Evolutionary conservation across 2,888 invertebrate species (phyloP), one percentile per base, ranked within the genome.

Genomic region (Smittia aterrima): DNA sequence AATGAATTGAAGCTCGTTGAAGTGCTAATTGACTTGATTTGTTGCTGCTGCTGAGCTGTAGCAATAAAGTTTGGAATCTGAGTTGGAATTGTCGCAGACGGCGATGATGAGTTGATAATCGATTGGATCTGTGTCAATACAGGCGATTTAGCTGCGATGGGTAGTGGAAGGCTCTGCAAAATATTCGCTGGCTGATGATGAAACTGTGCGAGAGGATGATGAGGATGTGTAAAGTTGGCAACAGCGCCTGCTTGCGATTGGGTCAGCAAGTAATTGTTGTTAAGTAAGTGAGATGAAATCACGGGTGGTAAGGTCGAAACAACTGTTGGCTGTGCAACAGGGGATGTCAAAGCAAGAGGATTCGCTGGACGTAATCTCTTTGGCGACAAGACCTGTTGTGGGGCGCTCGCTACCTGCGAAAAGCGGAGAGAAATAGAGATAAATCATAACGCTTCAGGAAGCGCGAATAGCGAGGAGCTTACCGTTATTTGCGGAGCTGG

Each of bases 331-430:
- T 41, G n/a, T 38, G 54, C 53, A 32, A 66, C 54, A 62, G 67
- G 47, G 68, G 71, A 76, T 76, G 75, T 71, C 75, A 75, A 72
- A 74, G 71, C 74, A 75, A 73, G 75, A 75, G 72, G 74, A 66
- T 71, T 79, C 71, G 83, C 80, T 79, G 83, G 82, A 78, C 83
- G 83, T 82, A 83, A 83, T 81, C 83, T 81, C 78, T 83, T 83
- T 78, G 83, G 83, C 80, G 83, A 83, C 81, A 83, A 82, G 80
- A 83, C 83, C 81, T 83, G 83, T 58, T 58, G 64, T 80, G 82
- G 83, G 82, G 83, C 83, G 81, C 82, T 83, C 81, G 83, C 83
- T 72, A 72, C 72, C 72, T 72, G 72, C 24, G 13, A 40, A 11
- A 27, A 64, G 1, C 1, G 9, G 18, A 58, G n/a, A 47, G 4